These are phyloP conservation scores for Orthosia incerta DNA, from an alignment of 2,888 invertebrate genomes.

Conservation along the genomic window DNA sequence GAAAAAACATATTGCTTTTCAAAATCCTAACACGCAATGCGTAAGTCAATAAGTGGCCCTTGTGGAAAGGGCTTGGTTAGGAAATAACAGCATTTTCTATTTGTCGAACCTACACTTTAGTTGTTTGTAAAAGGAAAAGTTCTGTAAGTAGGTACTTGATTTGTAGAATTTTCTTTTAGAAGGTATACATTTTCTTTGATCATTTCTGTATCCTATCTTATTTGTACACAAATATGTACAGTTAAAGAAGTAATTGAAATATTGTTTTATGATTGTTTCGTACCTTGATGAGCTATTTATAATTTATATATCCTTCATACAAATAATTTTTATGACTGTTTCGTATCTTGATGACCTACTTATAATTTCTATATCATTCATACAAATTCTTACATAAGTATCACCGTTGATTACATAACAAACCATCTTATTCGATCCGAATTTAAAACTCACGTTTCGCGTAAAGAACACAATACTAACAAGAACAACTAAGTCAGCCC, in stretches of 20 bases:
- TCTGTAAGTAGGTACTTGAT: background rate
- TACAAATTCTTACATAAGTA: background rate
- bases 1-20: constrained; percentile 49
- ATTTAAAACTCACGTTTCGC: constrained; percentile 28
- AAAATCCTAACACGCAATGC: constrained; percentile 35
- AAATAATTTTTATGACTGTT: too few species aligned
- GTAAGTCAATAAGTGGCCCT: constrained; percentile 22
- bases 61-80: constrained; percentile 35
- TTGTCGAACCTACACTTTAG: constrained; percentile 15
- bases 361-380: background rate
- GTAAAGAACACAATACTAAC: constrained; percentile 43
- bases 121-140: constrained; percentile 25
- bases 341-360: background rate
- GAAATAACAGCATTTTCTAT: constrained; percentile 43
- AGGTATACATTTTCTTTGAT: background rate
- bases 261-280: background rate
- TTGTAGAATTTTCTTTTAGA: background rate
- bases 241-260: background rate
- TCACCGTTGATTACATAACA: constrained; percentile 17
- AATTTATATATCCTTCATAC: background rate
- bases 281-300: background rate
- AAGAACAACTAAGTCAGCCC: constrained; percentile 34
- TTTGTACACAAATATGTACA: too few species aligned
- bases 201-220: too few species aligned
- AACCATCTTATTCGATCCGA: background rate